phyloP scores from a whole-genome alignment of 2,888 invertebrate species.

The Eledona agricola region DNA sequence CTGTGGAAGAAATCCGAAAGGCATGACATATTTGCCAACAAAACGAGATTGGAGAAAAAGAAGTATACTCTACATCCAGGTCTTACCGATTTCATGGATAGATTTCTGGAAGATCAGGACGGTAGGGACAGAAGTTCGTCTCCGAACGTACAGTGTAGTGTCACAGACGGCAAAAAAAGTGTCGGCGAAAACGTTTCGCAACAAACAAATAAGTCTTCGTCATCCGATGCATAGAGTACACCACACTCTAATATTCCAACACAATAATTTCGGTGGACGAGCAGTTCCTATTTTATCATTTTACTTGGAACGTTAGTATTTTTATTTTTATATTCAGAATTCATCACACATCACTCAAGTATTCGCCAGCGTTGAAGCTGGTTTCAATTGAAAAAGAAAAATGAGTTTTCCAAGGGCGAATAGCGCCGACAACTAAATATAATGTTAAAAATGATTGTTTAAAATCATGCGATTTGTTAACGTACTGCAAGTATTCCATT shows the following conservation, averaged over 20 bases:
- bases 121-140: conserved; percentile 75
- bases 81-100: conserved; percentile 93
- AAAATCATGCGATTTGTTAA: too few species aligned
- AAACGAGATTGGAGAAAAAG: conserved; percentile 88
- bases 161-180: conserved; percentile 42
- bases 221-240: conserved; percentile 45
- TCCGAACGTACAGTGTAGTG: conserved; percentile 68
- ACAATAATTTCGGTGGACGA: too few species aligned
- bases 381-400: too few species aligned
- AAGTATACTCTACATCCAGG: conserved; percentile 92
- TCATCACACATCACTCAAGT: too few species aligned
- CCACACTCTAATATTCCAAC: conserved; percentile 10
- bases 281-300: too few species aligned
- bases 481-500: too few species aligned
- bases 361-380: too few species aligned
- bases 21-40: conserved; percentile 91
- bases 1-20: conserved; percentile 99
- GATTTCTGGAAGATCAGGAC: conserved; percentile 89
- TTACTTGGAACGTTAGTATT: too few species aligned
- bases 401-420: too few species aligned
- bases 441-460: too few species aligned
- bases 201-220: conserved; percentile 44
- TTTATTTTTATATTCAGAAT: too few species aligned
- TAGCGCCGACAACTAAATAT: too few species aligned
- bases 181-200: conserved; percentile 40